phyloP scores from a whole-genome alignment of 2,888 invertebrate species.

The Agonopterix subpropinquella region DNA sequence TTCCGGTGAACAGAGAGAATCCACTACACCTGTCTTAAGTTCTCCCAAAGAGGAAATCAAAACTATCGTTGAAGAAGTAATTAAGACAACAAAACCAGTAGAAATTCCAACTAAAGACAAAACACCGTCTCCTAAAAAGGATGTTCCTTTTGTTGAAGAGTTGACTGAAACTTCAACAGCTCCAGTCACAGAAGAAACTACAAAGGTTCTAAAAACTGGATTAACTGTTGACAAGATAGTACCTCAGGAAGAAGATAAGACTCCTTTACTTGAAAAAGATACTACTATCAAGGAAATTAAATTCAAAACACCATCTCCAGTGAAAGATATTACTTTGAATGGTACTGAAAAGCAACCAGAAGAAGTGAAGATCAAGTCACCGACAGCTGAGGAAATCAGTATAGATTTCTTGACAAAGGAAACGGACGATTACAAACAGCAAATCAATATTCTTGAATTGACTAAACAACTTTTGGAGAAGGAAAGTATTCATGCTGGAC shows the following conservation, averaged over 20 bases:
- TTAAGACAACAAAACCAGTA: too few relatives aligned
- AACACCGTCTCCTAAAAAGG: constrained; percentile 2
- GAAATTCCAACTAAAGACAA: too few relatives aligned
- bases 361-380: neutral
- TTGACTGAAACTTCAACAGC: neutral
- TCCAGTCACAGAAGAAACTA: constrained; percentile 1
- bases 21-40: too few relatives aligned
- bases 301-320: neutral
- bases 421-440: constrained; percentile 6
- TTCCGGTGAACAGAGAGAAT: neutral
- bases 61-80: too few relatives aligned
- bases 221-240: neutral
- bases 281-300: neutral
- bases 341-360: neutral
- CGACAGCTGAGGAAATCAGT: neutral
- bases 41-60: too few relatives aligned
- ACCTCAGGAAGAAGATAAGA: neutral
- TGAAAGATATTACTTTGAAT: neutral
- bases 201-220: neutral
- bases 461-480: constrained; percentile 28
- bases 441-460: constrained; percentile 17
- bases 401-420: neutral
- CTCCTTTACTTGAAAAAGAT: neutral
- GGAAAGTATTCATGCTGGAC: constrained; percentile 19
- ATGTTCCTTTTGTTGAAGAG: neutral